Evolutionary conservation across 2,888 invertebrate genomes (phyloP), one percentile per base, ranked within the genome.

Genomic region (Cephus rjabovi): DNA sequence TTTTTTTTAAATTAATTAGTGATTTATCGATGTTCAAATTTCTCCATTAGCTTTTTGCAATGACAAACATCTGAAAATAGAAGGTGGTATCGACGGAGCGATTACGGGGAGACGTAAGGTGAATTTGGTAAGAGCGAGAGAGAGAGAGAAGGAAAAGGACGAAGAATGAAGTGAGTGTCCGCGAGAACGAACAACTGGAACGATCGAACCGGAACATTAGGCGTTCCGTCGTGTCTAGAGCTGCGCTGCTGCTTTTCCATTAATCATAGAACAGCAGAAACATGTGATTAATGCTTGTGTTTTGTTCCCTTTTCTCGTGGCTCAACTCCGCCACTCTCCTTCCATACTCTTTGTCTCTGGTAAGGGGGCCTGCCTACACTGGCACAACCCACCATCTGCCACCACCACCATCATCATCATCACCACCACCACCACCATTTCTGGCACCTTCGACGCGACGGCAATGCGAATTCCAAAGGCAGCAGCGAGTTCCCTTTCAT

Each of bases 201-300:
- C 83, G 84, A 87, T 86, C 84, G 86, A 83, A 84, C 82, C 81
- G 83, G 82, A 85, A 86, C 84, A 86, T 86, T 84, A 82, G 84
- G 81, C 81, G 83, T 33, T 71, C n/a, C 31, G 71, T 30, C 33
- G 71, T 71, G 71, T 71, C 71, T 71, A 71, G 71, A 71, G 71
- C 30, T 71, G 23, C 56, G 23, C 71, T 15, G 23, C 71, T 15
- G 75, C 75, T 70, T 34, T 75, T 73, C 83, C 87, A 88, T 88
- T 88, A 88, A 88, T 88, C 88, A 88, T 86, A 85, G 83, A 84
- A 79, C 81, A 81, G 82, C 83, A 84, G 84, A 83, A 85, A 84
- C 81, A 83, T 79, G 82, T 87, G 87, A 87, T 87, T 88, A 87
- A 87, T 88, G 87, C 82, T 84, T 82, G 83, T 74, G 79, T 80